Evolutionary conservation across 2,797 vertebrate species (phyloP).

Genomic region (Pseudochirops cupreus): DNA sequence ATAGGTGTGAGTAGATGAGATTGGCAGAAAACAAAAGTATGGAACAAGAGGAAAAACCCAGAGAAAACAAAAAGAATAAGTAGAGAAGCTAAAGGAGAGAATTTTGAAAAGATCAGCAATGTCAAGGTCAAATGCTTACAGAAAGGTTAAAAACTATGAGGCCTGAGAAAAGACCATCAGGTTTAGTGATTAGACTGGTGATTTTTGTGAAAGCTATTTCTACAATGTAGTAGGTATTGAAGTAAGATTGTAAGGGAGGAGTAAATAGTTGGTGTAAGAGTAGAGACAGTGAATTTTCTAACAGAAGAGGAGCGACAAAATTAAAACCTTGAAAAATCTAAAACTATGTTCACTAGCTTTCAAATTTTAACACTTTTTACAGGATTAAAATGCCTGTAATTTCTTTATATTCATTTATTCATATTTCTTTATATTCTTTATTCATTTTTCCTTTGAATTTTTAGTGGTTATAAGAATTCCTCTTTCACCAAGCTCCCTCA

Average conservation of each 20-base stretch:
- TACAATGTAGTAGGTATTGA: not conserved
- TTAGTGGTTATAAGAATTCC: conserved; percentile 3
- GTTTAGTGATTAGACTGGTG: not conserved
- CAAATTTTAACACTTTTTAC: conserved; percentile 34
- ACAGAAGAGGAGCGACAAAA: conserved; percentile 28
- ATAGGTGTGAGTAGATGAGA: not conserved
- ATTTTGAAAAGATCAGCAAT: not conserved
- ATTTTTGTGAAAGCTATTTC: not conserved
- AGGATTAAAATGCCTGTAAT: not conserved
- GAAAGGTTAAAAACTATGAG: not conserved
- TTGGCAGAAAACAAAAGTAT: not conserved
- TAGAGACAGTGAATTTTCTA: not conserved
- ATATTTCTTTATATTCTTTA: conserved; percentile 8
- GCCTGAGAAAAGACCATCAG: not conserved
- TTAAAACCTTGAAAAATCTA: conserved; percentile 38
- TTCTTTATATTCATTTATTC: conserved; percentile 21
- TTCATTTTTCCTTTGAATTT: conserved; percentile 47
- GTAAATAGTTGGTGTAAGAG: not conserved
- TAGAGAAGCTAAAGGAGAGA: not conserved
- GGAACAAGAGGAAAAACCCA: not conserved
- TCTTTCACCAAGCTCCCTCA: conserved; percentile 2
- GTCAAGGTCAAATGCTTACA: not conserved
- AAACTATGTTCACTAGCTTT: not conserved
- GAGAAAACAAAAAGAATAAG: not conserved
- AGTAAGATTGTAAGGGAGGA: not conserved